phyloP scores from a whole-genome alignment of 2,797 vertebrate species.

The Semaprochilodus insignis region DNA sequence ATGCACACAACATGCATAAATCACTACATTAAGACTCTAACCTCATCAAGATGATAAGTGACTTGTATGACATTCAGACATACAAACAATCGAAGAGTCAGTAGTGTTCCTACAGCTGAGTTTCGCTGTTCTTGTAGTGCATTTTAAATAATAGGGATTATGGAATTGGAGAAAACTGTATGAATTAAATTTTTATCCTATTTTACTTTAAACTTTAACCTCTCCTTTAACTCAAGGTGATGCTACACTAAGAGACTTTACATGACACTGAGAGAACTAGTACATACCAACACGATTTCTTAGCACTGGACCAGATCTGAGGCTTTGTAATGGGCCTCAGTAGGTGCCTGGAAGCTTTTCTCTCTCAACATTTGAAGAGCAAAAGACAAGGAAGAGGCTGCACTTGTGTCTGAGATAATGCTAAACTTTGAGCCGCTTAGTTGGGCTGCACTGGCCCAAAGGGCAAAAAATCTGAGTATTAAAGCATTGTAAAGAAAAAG shows the following conservation, averaged over 20 bases:
- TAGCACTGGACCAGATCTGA: neutral
- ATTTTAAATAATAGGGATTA: no score
- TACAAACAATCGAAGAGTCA: no score
- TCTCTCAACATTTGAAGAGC: neutral
- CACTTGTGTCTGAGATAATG: slow-evolving; percentile 23
- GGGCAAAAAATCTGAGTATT: slow-evolving; percentile 41
- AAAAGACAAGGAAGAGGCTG: neutral
- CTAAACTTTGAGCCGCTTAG: neutral
- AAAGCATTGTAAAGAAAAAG: slow-evolving; percentile 70
- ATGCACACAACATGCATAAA: no score
- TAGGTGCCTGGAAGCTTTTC: neutral
- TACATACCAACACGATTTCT: neutral
- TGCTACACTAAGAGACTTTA: neutral
- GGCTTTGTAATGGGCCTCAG: neutral
- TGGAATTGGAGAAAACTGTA: no score
- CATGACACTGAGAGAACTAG: neutral
- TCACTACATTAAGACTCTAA: no score
- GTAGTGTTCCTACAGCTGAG: no score
- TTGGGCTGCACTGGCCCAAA: neutral
- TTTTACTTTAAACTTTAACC: neutral
- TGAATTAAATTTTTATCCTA: no score
- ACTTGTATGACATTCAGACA: no score
- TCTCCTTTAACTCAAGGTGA: neutral
- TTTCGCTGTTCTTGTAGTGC: no score
- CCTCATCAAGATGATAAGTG: no score